Conservation (phyloP, 1,140 invertebrate species). For the Drosophila biarmipes region DNA sequence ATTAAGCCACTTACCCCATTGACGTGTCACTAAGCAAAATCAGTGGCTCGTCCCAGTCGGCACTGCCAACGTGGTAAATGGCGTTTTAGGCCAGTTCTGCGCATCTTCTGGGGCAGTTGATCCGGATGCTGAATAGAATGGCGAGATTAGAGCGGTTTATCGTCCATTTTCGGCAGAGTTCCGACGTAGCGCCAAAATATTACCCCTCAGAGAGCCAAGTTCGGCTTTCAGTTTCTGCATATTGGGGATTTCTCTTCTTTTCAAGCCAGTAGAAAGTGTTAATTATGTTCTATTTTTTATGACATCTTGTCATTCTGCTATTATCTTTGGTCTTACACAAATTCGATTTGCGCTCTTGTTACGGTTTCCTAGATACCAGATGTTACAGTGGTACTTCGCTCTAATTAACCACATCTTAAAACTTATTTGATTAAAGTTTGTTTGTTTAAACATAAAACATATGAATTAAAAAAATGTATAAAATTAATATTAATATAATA, state of each 20-base stretch:
- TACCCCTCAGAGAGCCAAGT: not conserved
- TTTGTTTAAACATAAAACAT: too few species aligned
- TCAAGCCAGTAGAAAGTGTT: too few species aligned
- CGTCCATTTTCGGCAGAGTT: not conserved
- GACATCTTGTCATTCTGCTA: too few species aligned
- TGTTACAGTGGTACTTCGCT: not conserved
- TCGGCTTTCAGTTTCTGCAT: too few species aligned
- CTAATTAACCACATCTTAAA: not conserved
- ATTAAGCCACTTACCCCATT: conserved; percentile 39
- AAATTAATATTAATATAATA: too few species aligned
- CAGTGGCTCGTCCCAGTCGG: conserved; percentile 20
- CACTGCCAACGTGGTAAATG: conserved; percentile 46
- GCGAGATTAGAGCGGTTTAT: not conserved
- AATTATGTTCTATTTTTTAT: too few species aligned
- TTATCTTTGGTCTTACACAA: not conserved
- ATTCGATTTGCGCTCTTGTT: not conserved
- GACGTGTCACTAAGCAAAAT: conserved; percentile 69
- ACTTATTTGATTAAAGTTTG: not conserved
- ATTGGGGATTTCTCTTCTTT: too few species aligned
- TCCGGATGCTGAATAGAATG: not conserved
- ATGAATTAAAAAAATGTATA: too few species aligned
- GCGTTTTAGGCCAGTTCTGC: not conserved
- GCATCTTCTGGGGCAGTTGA: too few species aligned
- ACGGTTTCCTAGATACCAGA: not conserved
- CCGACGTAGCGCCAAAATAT: not conserved